Evolutionary conservation across 35 echinoderm and acorn worm genomes (phyloP), one percentile per base, ranked within the genome.

Genomic region (Heliocidaris tuberculata): DNA sequence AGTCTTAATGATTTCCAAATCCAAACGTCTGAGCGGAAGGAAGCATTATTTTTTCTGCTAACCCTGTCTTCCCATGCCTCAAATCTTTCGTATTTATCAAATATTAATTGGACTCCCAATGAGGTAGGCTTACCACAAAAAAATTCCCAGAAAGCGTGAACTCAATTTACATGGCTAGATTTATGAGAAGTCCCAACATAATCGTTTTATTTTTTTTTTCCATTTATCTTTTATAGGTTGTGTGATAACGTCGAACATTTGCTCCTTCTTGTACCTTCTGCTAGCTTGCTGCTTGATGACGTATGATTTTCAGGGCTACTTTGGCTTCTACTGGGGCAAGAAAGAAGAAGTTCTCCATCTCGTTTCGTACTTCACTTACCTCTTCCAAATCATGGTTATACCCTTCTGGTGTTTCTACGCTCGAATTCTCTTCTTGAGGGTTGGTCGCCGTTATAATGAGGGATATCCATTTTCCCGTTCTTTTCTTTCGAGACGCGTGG

Each of bases 351-450:
- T 94, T 31, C 92, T 96, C 2, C 85, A 94, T 59, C 92, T 96
- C 6, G 92, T 96, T 3, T 90, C 95, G 4, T 96, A 96, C 95
- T 96, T 86, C 48, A 96, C 95, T 10, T 96, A 85, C 48, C 95
- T 96, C 31, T 90, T 96, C 85, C 92, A 96, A 59, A 85, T 96
- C 10, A 30, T 94, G 47, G 95, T 65, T 35, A 86, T 96, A 17
- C 95, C 95, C 11, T 21, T 96, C 11, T 94, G 60, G 71, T 93
- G 92, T 42, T 47, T 96, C 16, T 59, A 92, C 10, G 54, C 95
- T 9, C 32, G 92, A 30, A 56, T 96, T 48, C 91, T 32, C 31
- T 93, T 52, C 50, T 47, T 49, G 29, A 31, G 5, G 4, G 9
- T 50, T 87, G 85, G 50, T 86, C 48, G 13, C 13, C 29, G 94